These are phyloP conservation scores for Sphaerophoria rueppellii DNA, from an alignment of 2,888 invertebrate genomes.

Conservation along the genomic window DNA sequence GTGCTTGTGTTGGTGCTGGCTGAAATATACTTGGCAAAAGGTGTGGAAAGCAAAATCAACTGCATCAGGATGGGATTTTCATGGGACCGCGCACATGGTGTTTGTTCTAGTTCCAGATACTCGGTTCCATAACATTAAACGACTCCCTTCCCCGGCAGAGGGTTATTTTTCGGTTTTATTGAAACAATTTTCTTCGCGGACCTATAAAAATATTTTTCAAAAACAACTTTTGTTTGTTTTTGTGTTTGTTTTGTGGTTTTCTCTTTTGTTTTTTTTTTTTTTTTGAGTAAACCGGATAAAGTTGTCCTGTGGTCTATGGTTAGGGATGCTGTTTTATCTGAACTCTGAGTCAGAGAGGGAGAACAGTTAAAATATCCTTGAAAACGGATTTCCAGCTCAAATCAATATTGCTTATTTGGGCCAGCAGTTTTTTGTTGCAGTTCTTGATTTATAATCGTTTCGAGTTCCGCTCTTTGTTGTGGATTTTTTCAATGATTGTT, in stretches of 20 bases:
- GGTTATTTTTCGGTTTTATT: slow-evolving; percentile 61
- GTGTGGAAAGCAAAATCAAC: slow-evolving; percentile 50
- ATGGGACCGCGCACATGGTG: slow-evolving; percentile 61
- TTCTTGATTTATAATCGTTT: slow-evolving; percentile 64
- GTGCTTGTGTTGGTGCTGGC: slow-evolving; percentile 23
- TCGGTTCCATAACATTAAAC: slow-evolving; percentile 13
- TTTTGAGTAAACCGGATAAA: slow-evolving; percentile 51
- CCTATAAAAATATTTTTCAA: slow-evolving; percentile 53
- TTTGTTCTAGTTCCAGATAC: slow-evolving; percentile 58
- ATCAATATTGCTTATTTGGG: slow-evolving; percentile 70
- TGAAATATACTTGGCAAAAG: slow-evolving; percentile 27
- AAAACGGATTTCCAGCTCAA: slow-evolving; percentile 65
- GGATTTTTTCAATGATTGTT: too few relatives aligned
- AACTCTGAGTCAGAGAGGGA: not conserved
- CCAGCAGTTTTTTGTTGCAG: slow-evolving; percentile 57
- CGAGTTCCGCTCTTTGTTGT: slow-evolving; percentile 28
- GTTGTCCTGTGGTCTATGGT: slow-evolving; percentile 48
- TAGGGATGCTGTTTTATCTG: not conserved
- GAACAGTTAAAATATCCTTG: slow-evolving; percentile 38
- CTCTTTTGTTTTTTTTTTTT: slow-evolving; percentile 15
- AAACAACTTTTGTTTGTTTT: slow-evolving; percentile 18
- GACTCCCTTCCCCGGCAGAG: slow-evolving; percentile 24
- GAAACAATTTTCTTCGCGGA: slow-evolving; percentile 68
- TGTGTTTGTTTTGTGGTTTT: slow-evolving; percentile 15
- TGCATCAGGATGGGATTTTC: slow-evolving; percentile 61